Evolutionary conservation across 2,113 vertebrate genomes (phyloP).

Genomic region (Bungarus multicinctus): DNA sequence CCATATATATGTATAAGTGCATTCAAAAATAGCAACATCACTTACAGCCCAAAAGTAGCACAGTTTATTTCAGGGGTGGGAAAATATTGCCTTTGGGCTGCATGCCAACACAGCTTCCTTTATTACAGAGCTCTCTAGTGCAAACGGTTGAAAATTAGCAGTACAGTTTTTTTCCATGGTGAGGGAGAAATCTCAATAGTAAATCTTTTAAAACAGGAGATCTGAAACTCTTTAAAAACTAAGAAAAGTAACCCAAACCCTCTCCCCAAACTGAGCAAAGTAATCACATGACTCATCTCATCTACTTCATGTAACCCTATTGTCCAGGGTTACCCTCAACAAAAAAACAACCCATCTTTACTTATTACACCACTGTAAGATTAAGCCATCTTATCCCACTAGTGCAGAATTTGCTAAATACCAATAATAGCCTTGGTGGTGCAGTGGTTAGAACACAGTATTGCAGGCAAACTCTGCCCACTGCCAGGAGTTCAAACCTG

Average conservation of each 20-base stretch:
- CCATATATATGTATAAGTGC: background rate
- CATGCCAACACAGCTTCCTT: background rate
- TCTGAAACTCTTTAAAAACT: background rate
- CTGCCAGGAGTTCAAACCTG: background rate
- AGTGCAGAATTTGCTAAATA: background rate
- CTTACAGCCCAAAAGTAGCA: background rate
- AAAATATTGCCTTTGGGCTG: background rate
- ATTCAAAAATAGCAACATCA: background rate
- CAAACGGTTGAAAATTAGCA: background rate
- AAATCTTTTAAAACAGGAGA: background rate
- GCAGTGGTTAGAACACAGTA: background rate
- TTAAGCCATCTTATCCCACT: background rate
- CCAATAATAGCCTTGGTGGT: background rate
- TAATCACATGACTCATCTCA: background rate
- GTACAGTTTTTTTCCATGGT: background rate
- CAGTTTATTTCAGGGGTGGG: background rate
- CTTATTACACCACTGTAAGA: background rate
- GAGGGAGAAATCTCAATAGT: background rate
- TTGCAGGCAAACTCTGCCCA: background rate
- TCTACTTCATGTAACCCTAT: background rate
- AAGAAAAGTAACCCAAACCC: background rate
- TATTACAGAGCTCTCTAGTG: background rate
- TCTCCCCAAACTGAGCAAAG: background rate
- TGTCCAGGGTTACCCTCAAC: background rate
- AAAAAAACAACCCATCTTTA: background rate